Conservation (phyloP, 2,888 invertebrate species). For the Hypomecis atomaria region DNA sequence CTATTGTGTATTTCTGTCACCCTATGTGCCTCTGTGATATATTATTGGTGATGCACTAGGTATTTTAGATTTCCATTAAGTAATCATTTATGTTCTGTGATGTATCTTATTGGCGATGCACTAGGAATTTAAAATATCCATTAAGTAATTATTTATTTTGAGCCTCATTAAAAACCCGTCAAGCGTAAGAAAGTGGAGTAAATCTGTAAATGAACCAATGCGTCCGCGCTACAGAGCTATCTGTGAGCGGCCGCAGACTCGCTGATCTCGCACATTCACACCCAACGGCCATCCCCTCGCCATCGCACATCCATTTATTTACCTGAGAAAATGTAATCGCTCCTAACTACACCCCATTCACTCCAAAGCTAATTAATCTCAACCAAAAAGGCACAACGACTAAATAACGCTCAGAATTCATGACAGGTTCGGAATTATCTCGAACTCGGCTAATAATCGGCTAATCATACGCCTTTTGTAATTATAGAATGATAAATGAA, state of each 20-base stretch:
- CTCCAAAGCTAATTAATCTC: conserved; percentile 58
- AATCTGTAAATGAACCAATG: conserved; percentile 56
- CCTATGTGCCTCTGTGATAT: too few species aligned
- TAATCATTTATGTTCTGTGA: too few species aligned
- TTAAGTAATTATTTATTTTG: conserved; percentile 18
- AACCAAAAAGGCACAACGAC: conserved; percentile 53
- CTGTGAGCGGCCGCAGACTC: conserved; percentile 46
- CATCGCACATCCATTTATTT: conserved; percentile 50
- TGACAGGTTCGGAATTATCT: conserved; percentile 53
- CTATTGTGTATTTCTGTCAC: too few species aligned
- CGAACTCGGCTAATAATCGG: conserved; percentile 49
- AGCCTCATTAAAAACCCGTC: conserved; percentile 45
- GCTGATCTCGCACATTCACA: conserved; percentile 58
- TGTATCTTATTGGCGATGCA: too few species aligned
- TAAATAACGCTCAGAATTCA: conserved; percentile 56
- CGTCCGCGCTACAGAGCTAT: conserved; percentile 56
- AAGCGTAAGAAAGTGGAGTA: too few species aligned
- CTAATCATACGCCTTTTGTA: conserved; percentile 57
- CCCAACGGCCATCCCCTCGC: conserved; percentile 50
- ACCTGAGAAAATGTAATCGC: conserved; percentile 48
- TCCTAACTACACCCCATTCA: conserved; percentile 47
- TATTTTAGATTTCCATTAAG: too few species aligned
- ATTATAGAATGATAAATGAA: conserved; percentile 55
- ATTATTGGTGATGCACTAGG: too few species aligned
- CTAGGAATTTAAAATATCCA: too few species aligned